Base-by-base conservation (phyloP, 2,113 vertebrate genomes). In the Platichthys stellatus region DNA sequence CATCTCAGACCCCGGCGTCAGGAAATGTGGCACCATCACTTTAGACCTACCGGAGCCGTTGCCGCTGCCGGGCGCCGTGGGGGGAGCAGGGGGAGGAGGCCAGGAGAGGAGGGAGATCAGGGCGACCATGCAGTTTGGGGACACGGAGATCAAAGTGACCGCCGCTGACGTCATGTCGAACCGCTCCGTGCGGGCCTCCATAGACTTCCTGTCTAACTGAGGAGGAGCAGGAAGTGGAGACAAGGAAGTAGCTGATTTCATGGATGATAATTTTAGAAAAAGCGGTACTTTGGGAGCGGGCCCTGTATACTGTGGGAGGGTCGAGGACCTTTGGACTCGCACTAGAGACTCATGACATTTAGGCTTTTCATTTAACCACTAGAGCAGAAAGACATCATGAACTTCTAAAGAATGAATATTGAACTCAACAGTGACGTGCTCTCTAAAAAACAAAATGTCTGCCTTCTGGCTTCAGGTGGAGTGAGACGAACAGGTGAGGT, bases 141-240 rank as follows among this genome's bases (percentile, higher is more conserved):
- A 99, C 93, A 98, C 97, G 0, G 97, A 99, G 91, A 98, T 99
- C 85, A 98, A 97, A 91, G 96, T 99, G 70, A 97, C 95, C 0
- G 98, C 97, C 2, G 77, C 98, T 56, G 98, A 99, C 31, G 90
- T 95, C 81, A 86, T 92, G 84, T 97, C 97, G 26, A 92, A 94
- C 38, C 94, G 94, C 80, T 94, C 93, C 0, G 96, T 98, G 21
- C 90, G 94, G 1, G 97, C 96, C 3, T 90, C 96, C 81, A 98
- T 99, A n/a, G 97, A 99, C 79, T 98, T 98, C 92, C 96, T 98
- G 76, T 97, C 96, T 73, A 97, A 98, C 62, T 99, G 89, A 96
- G 75, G 74, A 75, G 74, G 72, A 81, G 72, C 74, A 88, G 87
- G 78, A 86, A 85, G 74, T 26, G 70, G 38, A 70, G 58, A 66